A percentile compares a stretch with the other conserved stretches of the same genome.
phyloP scores from a whole-genome alignment of 2,113 vertebrate species.

The Centrocercus urophasianus region DNA sequence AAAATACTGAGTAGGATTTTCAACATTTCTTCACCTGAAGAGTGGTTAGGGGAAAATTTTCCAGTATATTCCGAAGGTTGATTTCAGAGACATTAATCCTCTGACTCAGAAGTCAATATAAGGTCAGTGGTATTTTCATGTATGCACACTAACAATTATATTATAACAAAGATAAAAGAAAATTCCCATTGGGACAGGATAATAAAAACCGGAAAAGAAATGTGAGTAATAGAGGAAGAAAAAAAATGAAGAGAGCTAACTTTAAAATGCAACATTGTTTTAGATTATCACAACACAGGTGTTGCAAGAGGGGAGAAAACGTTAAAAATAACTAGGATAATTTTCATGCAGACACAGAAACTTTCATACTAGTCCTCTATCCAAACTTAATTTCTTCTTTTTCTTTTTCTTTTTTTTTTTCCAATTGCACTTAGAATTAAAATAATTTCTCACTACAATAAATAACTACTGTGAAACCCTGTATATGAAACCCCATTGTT shows the following conservation, averaged over 20 bases:
- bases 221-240: conserved; percentile 44
- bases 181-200: conserved; percentile 36
- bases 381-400: background rate
- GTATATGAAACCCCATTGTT: background rate
- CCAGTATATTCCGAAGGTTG: conserved; percentile 8
- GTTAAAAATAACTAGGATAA: background rate
- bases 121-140: conserved; percentile 49
- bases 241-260: background rate
- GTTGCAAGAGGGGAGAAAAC: background rate
- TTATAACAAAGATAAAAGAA: conserved; percentile 57
- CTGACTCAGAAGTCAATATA: conserved; percentile 56
- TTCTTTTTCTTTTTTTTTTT: background rate
- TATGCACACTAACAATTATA: conserved; percentile 5
- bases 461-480: conserved; percentile 1
- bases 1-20: background rate
- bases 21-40: conserved; percentile 13
- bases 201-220: conserved; percentile 67
- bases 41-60: conserved; percentile 3
- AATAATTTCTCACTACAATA: conserved; percentile 12
- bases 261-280: conserved; percentile 54
- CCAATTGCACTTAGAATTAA: background rate
- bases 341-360: conserved; percentile 17
- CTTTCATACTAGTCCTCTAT: conserved; percentile 5
- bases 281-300: conserved; percentile 39
- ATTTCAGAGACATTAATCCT: conserved; percentile 25